Evolutionary conservation across 2,888 invertebrate species (phyloP).

Genomic region (Mimumesa dahlbomi): DNA sequence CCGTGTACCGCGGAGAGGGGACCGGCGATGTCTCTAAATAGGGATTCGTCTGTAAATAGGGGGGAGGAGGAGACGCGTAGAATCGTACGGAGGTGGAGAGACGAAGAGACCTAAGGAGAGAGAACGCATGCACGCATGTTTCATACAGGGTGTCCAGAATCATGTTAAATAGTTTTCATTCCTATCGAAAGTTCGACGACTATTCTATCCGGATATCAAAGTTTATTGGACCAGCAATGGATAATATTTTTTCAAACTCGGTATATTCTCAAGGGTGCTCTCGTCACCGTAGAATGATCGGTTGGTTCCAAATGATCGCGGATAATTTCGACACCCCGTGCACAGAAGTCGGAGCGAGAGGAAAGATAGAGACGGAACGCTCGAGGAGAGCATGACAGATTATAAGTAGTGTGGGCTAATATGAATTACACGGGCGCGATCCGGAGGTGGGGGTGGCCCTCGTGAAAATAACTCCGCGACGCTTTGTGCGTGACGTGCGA

Average conservation of each 20-base stretch:
- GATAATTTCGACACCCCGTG: no score
- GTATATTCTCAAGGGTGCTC: no score
- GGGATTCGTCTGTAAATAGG: constrained; percentile 60
- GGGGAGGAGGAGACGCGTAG: constrained; percentile 29
- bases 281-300: no score
- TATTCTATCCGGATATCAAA: no score
- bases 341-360: background rate
- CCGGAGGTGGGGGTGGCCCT: constrained; percentile 31
- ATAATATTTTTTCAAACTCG: no score
- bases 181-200: no score
- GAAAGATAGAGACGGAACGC: background rate
- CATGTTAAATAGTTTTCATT: no score
- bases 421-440: constrained; percentile 50
- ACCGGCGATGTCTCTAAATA: constrained; percentile 58
- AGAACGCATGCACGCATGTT: no score
- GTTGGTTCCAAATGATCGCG: no score
- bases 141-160: no score
- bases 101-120: background rate
- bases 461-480: constrained; percentile 74
- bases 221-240: no score
- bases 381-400: constrained; percentile 18
- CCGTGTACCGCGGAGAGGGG: constrained; percentile 31
- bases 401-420: constrained; percentile 39
- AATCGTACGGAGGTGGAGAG: constrained; percentile 5
- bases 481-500: constrained; percentile 73